A percentile compares a stretch with the other conserved stretches of the same genome.
Evolutionary conservation across 2,888 invertebrate species (phyloP).

Genomic region (Poecilus cupreus): DNA sequence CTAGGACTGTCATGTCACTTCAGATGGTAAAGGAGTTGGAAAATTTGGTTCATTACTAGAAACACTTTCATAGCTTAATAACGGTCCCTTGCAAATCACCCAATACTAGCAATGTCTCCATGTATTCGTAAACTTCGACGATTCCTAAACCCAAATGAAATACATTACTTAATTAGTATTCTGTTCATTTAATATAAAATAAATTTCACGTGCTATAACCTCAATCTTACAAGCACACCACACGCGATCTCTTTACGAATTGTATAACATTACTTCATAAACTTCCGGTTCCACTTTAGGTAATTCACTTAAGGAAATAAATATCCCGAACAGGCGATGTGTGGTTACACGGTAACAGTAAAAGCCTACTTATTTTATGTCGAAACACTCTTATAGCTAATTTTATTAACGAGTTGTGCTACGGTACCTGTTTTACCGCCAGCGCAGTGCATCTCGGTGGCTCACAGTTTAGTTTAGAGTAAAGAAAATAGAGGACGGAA

Average conservation of each 20-base stretch:
- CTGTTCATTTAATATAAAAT: neutral
- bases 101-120: too few relatives aligned
- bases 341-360: conserved; percentile 12
- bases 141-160: too few relatives aligned
- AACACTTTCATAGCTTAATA: too few relatives aligned
- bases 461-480: too few relatives aligned
- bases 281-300: conserved; percentile 32
- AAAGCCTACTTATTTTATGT: conserved; percentile 36
- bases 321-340: conserved; percentile 27
- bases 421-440: neutral
- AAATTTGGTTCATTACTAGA: too few relatives aligned
- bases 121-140: too few relatives aligned
- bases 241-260: conserved; percentile 7
- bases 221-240: neutral
- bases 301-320: conserved; percentile 48
- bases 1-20: too few relatives aligned
- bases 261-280: conserved; percentile 31
- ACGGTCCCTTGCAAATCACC: too few relatives aligned
- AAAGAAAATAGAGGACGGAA: too few relatives aligned
- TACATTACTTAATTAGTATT: too few relatives aligned
- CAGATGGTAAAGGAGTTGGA: too few relatives aligned
- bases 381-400: conserved; percentile 1
- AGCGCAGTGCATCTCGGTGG: neutral
- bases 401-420: neutral
- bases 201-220: neutral